phyloP scores from a whole-genome alignment of 2,113 vertebrate genomes.

The Salvelinus fontinalis region DNA sequence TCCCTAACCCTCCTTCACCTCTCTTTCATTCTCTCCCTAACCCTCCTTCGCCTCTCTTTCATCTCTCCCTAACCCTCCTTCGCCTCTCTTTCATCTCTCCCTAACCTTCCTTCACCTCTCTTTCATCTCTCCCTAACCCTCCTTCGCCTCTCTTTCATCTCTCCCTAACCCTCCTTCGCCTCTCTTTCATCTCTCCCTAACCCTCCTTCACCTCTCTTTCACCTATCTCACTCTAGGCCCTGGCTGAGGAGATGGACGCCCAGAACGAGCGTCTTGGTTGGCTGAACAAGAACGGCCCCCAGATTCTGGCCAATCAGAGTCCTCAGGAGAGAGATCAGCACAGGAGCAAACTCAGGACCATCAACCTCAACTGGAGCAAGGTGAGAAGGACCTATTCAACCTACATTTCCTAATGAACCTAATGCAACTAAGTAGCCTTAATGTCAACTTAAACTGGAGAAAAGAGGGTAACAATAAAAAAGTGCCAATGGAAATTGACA shows the following conservation, averaged over 20 bases:
- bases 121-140: too few relatives aligned
- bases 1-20: too few relatives aligned
- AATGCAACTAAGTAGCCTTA: too few relatives aligned
- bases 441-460: too few relatives aligned
- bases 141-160: too few relatives aligned
- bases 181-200: background rate
- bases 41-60: background rate
- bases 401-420: background rate
- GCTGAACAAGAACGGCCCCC: slow-evolving; percentile 84
- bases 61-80: background rate
- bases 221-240: slow-evolving; percentile 63
- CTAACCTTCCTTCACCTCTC: background rate
- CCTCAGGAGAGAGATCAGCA: slow-evolving; percentile 80
- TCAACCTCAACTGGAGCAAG: slow-evolving; percentile 88
- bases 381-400: slow-evolving; percentile 54
- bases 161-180: too few relatives aligned
- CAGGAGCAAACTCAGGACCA: slow-evolving; percentile 74
- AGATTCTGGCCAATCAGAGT: slow-evolving; percentile 79
- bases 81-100: background rate
- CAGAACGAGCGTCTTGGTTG: slow-evolving; percentile 83
- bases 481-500: background rate
- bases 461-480: too few relatives aligned
- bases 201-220: too few relatives aligned
- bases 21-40: too few relatives aligned
- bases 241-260: slow-evolving; percentile 80